phyloP scores from a whole-genome alignment of 2,888 invertebrate genomes.

The Heliconius erato region DNA sequence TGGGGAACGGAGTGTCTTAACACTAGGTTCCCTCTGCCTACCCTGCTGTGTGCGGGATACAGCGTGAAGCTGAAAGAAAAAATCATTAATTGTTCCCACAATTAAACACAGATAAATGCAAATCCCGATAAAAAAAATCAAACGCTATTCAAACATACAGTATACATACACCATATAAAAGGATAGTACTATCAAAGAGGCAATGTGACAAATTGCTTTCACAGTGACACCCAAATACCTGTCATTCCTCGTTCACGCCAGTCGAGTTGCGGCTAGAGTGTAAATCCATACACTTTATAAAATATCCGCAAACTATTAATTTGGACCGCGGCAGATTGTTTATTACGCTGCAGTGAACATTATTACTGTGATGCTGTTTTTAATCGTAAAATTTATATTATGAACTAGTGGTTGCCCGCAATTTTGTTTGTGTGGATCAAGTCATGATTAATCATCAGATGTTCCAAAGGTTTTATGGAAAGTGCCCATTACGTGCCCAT shows the following conservation, averaged over 20 bases:
- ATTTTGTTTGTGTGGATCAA: too few relatives aligned
- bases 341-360: constrained; percentile 58
- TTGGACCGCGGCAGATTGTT: constrained; percentile 54
- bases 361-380: constrained; percentile 32
- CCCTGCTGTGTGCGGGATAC: too few relatives aligned
- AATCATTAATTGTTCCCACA: background rate
- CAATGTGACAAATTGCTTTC: constrained; percentile 25
- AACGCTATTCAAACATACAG: too few relatives aligned
- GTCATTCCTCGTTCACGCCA: constrained; percentile 30
- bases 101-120: background rate
- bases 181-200: background rate
- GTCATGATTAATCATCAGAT: too few relatives aligned
- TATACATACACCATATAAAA: background rate
- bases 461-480: too few relatives aligned
- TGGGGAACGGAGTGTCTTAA: too few relatives aligned
- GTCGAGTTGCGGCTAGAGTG: constrained; percentile 46
- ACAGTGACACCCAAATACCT: constrained; percentile 11
- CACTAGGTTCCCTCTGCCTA: too few relatives aligned
- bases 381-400: constrained; percentile 2
- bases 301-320: constrained; percentile 68
- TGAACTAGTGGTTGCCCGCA: too few relatives aligned
- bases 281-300: constrained; percentile 60
- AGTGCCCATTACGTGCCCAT: too few relatives aligned
- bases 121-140: background rate
- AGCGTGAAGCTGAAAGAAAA: too few relatives aligned